Evolutionary conservation across 1,140 invertebrate species (phyloP), one percentile per base, ranked within the genome.

Genomic region (Aplysia californica): DNA sequence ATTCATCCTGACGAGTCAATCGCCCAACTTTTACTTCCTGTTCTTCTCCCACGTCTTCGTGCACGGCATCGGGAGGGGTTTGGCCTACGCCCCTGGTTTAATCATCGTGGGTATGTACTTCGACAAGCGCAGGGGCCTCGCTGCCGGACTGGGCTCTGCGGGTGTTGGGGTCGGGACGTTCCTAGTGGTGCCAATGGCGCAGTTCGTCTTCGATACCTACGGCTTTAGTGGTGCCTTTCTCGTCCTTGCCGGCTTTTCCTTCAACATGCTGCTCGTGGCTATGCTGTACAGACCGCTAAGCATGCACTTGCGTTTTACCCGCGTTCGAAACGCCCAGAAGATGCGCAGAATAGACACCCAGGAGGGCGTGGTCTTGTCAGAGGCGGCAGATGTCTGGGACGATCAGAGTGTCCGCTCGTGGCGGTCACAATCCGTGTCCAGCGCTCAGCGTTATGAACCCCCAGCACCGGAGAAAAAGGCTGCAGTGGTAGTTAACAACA

Each of bases 21-120:
- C 84, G 10, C 10, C 59, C 33, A 94, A 93, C 74, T 91, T 97
- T 33, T 91, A 93, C 80, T 94, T 92, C 82, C 90, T 98, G 2
- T 96, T 94, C 87, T 74, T 97, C 15, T 91, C 94, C 29, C 98
- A 95, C 86, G 96, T 97, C 69, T 85, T 96, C 38, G 79, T 97
- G 67, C 95, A 95, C 92, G 95, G 89, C 66, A 55, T 90, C 35
- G 87, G 87, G 4, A 77, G 85, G 15, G 84, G 87, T 10, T 77
- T 90, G 33, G 77, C 82, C 3, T 88, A 87, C 35, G 84, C 86
- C 1, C 84, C 88, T 26, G 82, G 80, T 5, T 71, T 88, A 0
- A 81, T 89, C n/a, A 85, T 89, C 29, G 85, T 88, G 15, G 85
- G 85, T 0, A 64, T 78, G 61, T 87, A 89, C 65, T 89, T 90